Evolutionary conservation across 1,140 invertebrate genomes (phyloP), one percentile per base, ranked within the genome.

Genomic region (Drosophila novamexicana): DNA sequence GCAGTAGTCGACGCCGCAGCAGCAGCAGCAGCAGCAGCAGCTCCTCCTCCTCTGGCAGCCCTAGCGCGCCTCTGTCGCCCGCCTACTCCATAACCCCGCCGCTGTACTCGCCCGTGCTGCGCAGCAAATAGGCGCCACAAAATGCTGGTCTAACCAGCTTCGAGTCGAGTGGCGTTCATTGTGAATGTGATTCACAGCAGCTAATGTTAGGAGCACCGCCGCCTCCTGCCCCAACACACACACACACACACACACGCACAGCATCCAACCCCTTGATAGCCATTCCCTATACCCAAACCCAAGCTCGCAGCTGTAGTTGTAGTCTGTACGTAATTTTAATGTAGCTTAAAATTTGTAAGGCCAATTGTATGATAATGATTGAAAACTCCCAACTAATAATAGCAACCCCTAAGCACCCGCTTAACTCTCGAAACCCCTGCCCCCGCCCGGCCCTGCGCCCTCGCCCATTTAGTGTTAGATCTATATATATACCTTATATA

Each of bases 11-110:
- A 2, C 22, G 4, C 22, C 22, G 70, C 40, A 14, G 52, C 59
- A 56, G 34, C 40, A 32, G 39, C 61, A 22, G 32, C 45, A 50
- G 36, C 14, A 36, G 36, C 49, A 22, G 29, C 34, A 62, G 56
- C 10, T 1, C 1, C 39, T 45, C 49, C 37, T 45, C 36, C 32
- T 56, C 49, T 32, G 40, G 22, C 42, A 36, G 57, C 7, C 42
- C 42, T 3, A 40, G 22, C 7, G 16, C 47, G 5, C 39, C 72
- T 49, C 56, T 53, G 6, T 82, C 80, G 49, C 52, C 80, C 5
- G 54, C 80, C 32, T 79, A 83, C 6, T 79, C 80, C 1, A 65
- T 79, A 36, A 79, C 80, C 2, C 80, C 80, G 10, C 80, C 80
- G 14, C 53, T 72, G 1, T 83, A 84, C 14, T 83, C 81, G 32